Conservation (phyloP, 2,888 invertebrate species). For the Onthophagus sagittarius region DNA sequence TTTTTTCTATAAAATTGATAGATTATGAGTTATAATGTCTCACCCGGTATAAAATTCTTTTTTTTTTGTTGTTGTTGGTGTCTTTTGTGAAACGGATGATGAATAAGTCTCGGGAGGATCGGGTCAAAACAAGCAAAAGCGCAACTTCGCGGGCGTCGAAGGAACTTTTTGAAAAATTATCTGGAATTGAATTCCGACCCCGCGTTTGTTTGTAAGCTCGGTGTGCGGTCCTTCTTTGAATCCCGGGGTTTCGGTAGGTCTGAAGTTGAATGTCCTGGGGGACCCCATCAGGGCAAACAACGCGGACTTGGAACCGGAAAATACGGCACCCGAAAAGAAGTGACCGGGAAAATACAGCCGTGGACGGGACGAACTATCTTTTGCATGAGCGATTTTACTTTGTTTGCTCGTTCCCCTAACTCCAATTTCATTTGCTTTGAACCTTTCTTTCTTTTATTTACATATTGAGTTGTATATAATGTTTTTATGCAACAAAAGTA, state of each 20-base stretch:
- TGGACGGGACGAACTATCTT: slow-evolving; percentile 36
- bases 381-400: slow-evolving; percentile 46
- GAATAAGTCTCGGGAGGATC: neutral
- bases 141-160: slow-evolving; percentile 30
- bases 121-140: neutral
- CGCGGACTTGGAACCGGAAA: slow-evolving; percentile 21
- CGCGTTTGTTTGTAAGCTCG: slow-evolving; percentile 18
- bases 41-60: too few species aligned
- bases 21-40: too few species aligned
- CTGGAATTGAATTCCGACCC: slow-evolving; percentile 44
- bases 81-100: neutral
- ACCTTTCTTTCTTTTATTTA: slow-evolving; percentile 5
- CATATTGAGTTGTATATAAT: neutral
- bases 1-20: neutral
- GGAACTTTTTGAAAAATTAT: slow-evolving; percentile 48
- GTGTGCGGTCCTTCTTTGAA: slow-evolving; percentile 2
- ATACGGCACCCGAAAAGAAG: slow-evolving; percentile 42
- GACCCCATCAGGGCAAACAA: slow-evolving; percentile 46
- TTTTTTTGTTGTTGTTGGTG: neutral
- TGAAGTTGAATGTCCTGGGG: slow-evolving; percentile 41
- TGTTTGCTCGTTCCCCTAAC: slow-evolving; percentile 34
- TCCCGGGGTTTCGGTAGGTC: slow-evolving; percentile 39
- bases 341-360: slow-evolving; percentile 26
- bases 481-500: too few species aligned
- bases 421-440: slow-evolving; percentile 7